Base-by-base conservation (phyloP, 2,888 invertebrate species). In the Spilosoma lubricipeda region DNA sequence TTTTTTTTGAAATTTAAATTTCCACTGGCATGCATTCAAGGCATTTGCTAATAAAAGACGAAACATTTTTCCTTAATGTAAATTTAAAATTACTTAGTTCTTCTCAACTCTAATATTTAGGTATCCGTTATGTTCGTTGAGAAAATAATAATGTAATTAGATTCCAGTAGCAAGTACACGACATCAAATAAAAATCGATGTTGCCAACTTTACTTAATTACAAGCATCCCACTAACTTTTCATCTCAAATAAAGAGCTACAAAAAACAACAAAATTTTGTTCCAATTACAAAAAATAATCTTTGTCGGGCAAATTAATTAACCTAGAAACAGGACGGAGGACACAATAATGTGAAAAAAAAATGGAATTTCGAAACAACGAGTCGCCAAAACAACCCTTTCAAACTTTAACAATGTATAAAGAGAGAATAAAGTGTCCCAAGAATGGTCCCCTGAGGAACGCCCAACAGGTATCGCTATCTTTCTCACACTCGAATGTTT, bases 251-350 rank as follows among this genome's bases (percentile, higher is more conserved):
- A 42, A 23, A 39, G 56, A 72, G 20, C 20, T 13, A 27, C 48
- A 20, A 65, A 65, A 68, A 68, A 33, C 39, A 59, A 72, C 72
- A 68, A 71, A 59, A 23, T 65, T 68, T 18, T 67, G 69, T 75
- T 33, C 39, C 69, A 75, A 75, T 72, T 72, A 70, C 67, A 72
- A 36, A 69, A 74, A 75, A 80, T 56, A 75, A 74, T 80, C 75
- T 79, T 83, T 83, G 83, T 83, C 74, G 45, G 71, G 67, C 70
- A 83, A 85, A 86, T 86, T 86, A 85, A 86, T 86, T 85, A 86
- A 82, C 85, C 78, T 76, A 80, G 74, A 79, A 83, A 82, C 79
- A 71, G 78, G 80, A n/a, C 76, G 72, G 80, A 73, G 48, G 74
- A 59, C 18, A 74, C 74, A 82, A 79, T 79, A 83, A 79, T 74